Percentiles rank a stretch among this genome's conserved stretches.
Conservation (phyloP, 1,140 invertebrate genomes). For the Drosophila quadrilineata region DNA sequence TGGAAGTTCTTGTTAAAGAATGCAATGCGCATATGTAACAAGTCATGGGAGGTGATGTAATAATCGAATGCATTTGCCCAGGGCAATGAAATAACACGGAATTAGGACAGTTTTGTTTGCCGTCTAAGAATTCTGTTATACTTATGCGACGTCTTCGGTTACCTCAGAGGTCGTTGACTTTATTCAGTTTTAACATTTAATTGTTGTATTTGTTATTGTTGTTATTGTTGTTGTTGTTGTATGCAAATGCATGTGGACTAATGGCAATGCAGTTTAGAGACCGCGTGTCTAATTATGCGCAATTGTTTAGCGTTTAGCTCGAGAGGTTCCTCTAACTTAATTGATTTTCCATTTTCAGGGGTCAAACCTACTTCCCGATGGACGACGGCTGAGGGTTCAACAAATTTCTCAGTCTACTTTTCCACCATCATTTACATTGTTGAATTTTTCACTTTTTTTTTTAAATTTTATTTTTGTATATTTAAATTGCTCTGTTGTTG, state of each 20-base stretch:
- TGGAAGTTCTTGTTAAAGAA: slow-evolving; percentile 10
- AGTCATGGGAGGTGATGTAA: background rate
- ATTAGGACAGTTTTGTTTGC: too few relatives aligned
- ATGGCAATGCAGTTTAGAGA: slow-evolving; percentile 64
- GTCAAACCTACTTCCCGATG: slow-evolving; percentile 4
- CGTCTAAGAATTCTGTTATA: background rate
- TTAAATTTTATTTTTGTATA: too few relatives aligned
- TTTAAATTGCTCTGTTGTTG: too few relatives aligned
- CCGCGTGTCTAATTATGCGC: slow-evolving; percentile 64
- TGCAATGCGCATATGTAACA: slow-evolving; percentile 4
- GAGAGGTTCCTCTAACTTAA: slow-evolving; percentile 63
- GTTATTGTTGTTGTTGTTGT: slow-evolving; percentile 32
- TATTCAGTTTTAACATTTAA: slow-evolving; percentile 60
- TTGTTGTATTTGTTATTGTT: slow-evolving; percentile 44
- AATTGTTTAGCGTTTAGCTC: slow-evolving; percentile 75
- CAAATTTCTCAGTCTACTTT: too few relatives aligned
- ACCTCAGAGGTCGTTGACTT: slow-evolving; percentile 62
- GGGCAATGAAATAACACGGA: too few relatives aligned
- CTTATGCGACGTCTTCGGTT: slow-evolving; percentile 9
- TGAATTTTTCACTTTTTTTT: too few relatives aligned
- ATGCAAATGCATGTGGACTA: slow-evolving; percentile 72
- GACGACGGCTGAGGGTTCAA: too few relatives aligned
- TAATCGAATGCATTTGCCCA: too few relatives aligned
- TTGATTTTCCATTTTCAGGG: slow-evolving; percentile 70
- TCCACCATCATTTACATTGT: too few relatives aligned